Base-by-base conservation (phyloP, 2,888 invertebrate species). In the Hedychridium roseum region DNA sequence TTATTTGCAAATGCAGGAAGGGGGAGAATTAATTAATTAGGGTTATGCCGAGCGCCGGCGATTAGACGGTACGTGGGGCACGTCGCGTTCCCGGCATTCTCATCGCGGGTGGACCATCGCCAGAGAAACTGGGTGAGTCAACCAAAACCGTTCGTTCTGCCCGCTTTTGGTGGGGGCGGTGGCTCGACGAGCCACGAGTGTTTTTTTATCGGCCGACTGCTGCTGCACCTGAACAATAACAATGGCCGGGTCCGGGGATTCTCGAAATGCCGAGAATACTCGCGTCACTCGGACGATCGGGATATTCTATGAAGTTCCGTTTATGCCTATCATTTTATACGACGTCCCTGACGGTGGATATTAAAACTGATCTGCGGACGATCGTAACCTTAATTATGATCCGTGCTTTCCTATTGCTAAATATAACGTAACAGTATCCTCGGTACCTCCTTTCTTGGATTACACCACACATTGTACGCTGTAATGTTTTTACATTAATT, bases 1-100 rank as follows among this genome's bases (percentile, higher is more conserved):
- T 69, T 68, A 71, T 72, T 73, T 67, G 69, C 60, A 69, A 71
- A 71, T 68, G 68, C 60, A 49, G 9, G 9, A 56, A 55, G 52
- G 42, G 54, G 60, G 54, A 49, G 53, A 60, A 60, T 63, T 65
- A 62, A 57, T 64, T 59, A 65, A 58, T 56, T 48, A 51, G 52
- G 49, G 51, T 47, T 23, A 62, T 56, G 62, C 35, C 44, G 50
- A 45, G 49, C 34, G 35, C 40, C 43, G 60, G 61, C 43, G 52
- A 64, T 57, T 59, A 55, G 47, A 42, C 39, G 38, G 39, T 43
- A 49, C 49, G 57, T 40, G 21, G 31, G 23, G 18, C 41, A 43
- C 35, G 30, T 46, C 36, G 41, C 50, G 46, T 48, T 46, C 39
- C 55, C 49, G 46, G 50, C 44, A 23, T 9, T n/a, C n/a, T n/a